These are phyloP conservation scores for Eupristina koningsbergeri DNA, from an alignment of 1,140 invertebrate genomes.

Conservation along the genomic window DNA sequence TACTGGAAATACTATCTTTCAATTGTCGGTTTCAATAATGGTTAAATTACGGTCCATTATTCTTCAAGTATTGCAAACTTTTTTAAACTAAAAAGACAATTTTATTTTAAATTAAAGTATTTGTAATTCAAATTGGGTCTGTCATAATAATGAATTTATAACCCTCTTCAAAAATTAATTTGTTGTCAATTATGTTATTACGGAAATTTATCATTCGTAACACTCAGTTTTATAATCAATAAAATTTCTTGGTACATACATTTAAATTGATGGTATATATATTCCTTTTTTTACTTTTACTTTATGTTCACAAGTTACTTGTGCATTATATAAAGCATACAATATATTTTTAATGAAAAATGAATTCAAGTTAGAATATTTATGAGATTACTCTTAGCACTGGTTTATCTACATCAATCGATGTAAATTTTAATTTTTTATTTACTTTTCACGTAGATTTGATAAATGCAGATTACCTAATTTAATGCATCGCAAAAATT, in stretches of 20 bases:
- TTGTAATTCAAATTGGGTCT: not conserved
- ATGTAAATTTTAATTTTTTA: too few species aligned
- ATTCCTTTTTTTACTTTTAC: too few species aligned
- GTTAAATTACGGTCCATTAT: not conserved
- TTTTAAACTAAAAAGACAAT: not conserved
- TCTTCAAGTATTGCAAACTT: not conserved
- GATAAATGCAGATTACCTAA: too few species aligned
- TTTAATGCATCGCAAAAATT: too few species aligned
- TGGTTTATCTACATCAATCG: too few species aligned
- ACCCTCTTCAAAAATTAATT: not conserved
- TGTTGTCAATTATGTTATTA: not conserved
- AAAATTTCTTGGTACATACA: not conserved
- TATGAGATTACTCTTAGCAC: too few species aligned
- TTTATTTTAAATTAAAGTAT: not conserved
- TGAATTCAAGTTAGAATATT: too few species aligned
- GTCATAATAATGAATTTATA: not conserved
- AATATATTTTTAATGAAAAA: too few species aligned
- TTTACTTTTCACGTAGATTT: too few species aligned
- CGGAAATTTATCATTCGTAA: not conserved
- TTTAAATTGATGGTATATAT: too few species aligned
- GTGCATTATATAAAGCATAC: too few species aligned
- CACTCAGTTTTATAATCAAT: not conserved
- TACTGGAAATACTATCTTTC: not conserved
- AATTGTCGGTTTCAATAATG: not conserved
- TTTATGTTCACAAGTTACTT: too few species aligned